Evolutionary conservation across 1,140 invertebrate species (phyloP), one percentile per base, ranked within the genome.

Genomic region (Ceratoteleas bidentatus): DNA sequence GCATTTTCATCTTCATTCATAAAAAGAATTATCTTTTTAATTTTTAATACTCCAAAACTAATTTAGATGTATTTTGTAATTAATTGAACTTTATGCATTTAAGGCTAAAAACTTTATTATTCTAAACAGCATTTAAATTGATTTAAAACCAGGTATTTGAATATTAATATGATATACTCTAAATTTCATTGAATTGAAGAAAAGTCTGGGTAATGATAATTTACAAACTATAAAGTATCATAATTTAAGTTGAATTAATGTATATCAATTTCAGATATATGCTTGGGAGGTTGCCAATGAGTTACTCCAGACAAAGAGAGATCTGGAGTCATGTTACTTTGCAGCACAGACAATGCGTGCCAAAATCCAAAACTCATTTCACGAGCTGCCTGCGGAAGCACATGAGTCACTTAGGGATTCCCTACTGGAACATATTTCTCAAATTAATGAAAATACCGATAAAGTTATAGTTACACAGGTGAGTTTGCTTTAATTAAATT

Each of bases 321-420:
- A 97, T 89, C 85, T 98, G 57, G 95, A 99, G 84, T 98, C 97
- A 16, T 98, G 97, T 92, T 99, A 98, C 89, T 99, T 99, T 93
- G 98, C 97, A 15, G 98, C 98, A 8, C 98, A 99, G 91, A 99
- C 98, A 3, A 97, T 99, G 95, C 93, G 98, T 76, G 96, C 96
- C 9, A 99, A 99, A 93, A 96, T 97, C 57, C 96, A 99, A 90
- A 94, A 96, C 83, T 96, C 96, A 61, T 98, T 99, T 87, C 95
- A 97, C 85, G 98, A 99, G 92, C 91, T 99, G 57, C 98, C 98
- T 8, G 82, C 92, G 11, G 95, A 97, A 83, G 95, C 97, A 34
- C 95, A 98, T 84, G 90, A 93, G 66, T 97, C 97, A 0, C 92
- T 99, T 9, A 92, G 98, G 83, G 96, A 99, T 92, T 99, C 98